Base-by-base conservation (phyloP, 1,140 invertebrate species). In the Eumaeus atala region DNA sequence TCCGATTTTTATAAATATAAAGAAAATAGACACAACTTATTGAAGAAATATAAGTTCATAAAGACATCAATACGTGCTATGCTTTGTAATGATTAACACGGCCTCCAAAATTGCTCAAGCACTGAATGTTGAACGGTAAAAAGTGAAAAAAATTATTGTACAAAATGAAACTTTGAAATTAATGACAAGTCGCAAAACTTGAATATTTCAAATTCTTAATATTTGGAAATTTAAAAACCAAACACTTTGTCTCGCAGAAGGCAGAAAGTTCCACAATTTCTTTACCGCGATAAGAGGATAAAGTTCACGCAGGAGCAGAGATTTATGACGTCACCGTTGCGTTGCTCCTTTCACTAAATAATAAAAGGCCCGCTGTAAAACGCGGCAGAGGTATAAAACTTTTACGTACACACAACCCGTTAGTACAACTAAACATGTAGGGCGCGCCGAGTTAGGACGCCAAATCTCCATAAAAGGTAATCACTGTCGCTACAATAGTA, bases 321-420 rank as follows among this genome's bases (percentile, higher is more conserved):
- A 86, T 84, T 86, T 86, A 86, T 80, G 79, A 84, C 83, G 76
- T 86, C 77, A 84, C 80, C 74, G 79, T 77, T 74, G 76, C 74
- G 79, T 77, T 74, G 76, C 74, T 82, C 82, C 77, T 84, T 86
- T 86, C 81, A 86, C 83, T 86, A 86, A 84, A 86, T 86, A 86
- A 86, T 84, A 82, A 84, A 86, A 80, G 77, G 72, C 67, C 74
- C 67, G 76, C 79, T 83, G 79, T 84, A 86, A 84, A 86, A 84
- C 77, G 78, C 79, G 73, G 74, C 69, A 54, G 74, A 66, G 70
- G 78, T 77, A 80, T 86, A 86, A 86, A 86, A 86, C 66, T 86
- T 86, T 84, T 82, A 86, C 77, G 77, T 77, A 70, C 77, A 80
- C 77, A 75, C 81, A 83, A 83, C 79, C 83, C 83, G 79, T 78